These are phyloP conservation scores for Oryzias woworae DNA, from an alignment of 2,113 vertebrate genomes.

Conservation along the genomic window DNA sequence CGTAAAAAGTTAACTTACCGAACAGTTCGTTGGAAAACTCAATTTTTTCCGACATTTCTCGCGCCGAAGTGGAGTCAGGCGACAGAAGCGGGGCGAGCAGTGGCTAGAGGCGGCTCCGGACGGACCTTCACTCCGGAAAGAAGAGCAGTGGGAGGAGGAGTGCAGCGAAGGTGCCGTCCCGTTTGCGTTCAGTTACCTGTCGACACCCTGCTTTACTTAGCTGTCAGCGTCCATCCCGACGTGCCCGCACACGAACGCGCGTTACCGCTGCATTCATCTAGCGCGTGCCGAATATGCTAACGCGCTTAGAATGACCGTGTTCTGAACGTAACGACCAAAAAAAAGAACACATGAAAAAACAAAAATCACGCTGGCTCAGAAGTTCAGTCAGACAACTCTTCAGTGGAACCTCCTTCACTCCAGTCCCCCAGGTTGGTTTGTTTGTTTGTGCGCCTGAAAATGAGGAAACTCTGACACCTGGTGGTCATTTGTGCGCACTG, in stretches of 20 bases:
- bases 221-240: slow-evolving; percentile 24
- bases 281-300: no score
- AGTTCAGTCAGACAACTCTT: slow-evolving; percentile 9
- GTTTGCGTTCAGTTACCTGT: slow-evolving; percentile 33
- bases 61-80: slow-evolving; percentile 8
- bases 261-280: no score
- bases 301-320: no score
- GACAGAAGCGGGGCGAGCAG: background rate
- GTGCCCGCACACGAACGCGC: background rate
- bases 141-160: background rate
- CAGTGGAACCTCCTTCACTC: slow-evolving; percentile 11
- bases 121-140: background rate
- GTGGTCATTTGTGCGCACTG: background rate
- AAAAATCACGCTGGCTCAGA: slow-evolving; percentile 6
- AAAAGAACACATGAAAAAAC: fast-evolving
- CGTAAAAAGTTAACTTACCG: slow-evolving; percentile 69
- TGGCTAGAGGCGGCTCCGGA: background rate
- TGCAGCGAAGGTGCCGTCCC: slow-evolving; percentile 16
- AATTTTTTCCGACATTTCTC: slow-evolving; percentile 78
- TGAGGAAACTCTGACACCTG: background rate
- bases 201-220: slow-evolving; percentile 20
- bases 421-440: background rate
- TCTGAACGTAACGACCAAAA: background rate
- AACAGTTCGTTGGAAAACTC: slow-evolving; percentile 81
- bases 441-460: background rate